Percentiles rank a stretch among this genome's conserved stretches.
phyloP scores from a whole-genome alignment of 1,140 invertebrate species.

The Babylonia areolata region DNA sequence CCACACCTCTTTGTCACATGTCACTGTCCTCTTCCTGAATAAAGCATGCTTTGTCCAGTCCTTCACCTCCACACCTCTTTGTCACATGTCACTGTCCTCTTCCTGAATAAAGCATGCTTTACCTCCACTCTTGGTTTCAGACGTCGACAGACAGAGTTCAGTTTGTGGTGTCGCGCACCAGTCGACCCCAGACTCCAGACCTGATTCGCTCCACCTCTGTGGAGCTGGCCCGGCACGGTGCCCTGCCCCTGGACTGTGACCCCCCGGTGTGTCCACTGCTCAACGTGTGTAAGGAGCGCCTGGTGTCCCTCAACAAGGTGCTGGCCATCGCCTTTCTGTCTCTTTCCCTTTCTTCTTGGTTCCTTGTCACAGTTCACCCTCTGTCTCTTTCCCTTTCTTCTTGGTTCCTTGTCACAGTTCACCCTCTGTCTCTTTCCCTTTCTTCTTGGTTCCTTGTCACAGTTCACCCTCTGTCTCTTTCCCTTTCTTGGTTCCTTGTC shows the following conservation, averaged over 20 bases:
- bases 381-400: no score
- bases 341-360: no score
- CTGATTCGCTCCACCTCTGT: constrained; percentile 67
- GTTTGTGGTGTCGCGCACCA: constrained; percentile 76
- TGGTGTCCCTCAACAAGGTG: constrained; percentile 76
- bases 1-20: no score
- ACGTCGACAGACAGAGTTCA: constrained; percentile 72
- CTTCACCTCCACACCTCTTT: background rate
- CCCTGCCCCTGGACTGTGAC: constrained; percentile 46
- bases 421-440: no score
- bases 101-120: background rate
- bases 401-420: no score
- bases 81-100: background rate
- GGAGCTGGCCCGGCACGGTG: constrained; percentile 47
- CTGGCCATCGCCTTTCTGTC: no score
- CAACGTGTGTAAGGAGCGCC: constrained; percentile 70
- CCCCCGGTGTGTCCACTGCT: constrained; percentile 50
- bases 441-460: no score
- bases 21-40: no score
- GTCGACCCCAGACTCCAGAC: constrained; percentile 73
- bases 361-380: no score
- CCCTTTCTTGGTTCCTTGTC: no score
- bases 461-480: no score
- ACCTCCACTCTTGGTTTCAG: constrained; percentile 40
- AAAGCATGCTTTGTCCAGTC: background rate